Evolutionary conservation across 2,113 vertebrate species (phyloP).

Genomic region (Australoheros scitulus): DNA sequence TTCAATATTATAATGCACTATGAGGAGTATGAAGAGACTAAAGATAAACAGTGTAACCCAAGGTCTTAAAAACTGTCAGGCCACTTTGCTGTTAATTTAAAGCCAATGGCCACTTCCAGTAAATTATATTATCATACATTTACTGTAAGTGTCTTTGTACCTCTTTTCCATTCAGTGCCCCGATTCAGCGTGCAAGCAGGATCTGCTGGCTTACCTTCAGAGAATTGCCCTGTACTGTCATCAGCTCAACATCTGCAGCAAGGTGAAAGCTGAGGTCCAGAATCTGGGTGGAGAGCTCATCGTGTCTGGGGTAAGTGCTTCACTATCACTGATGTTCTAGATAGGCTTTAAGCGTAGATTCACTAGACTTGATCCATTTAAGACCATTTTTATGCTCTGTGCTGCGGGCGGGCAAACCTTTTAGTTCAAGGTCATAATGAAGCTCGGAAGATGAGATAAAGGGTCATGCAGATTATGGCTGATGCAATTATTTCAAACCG

Average conservation of each 20-base stretch:
- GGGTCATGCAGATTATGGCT: constrained; percentile 42
- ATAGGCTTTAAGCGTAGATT: neutral
- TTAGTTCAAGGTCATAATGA: constrained; percentile 40
- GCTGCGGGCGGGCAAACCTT: constrained; percentile 17
- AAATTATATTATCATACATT: neutral
- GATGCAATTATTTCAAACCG: constrained; percentile 40
- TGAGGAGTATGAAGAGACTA: neutral
- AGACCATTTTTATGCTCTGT: constrained; percentile 15
- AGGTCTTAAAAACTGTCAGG: neutral
- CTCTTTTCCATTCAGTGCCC: constrained; percentile 85
- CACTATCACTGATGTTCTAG: neutral
- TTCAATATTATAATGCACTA: neutral
- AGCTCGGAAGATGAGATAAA: constrained; percentile 28
- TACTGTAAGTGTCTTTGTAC: neutral
- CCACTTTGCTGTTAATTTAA: neutral
- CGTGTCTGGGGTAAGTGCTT: constrained; percentile 90
- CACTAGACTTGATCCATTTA: constrained; percentile 6
- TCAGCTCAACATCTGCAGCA: constrained; percentile 99
- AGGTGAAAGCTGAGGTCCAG: constrained; percentile 98
- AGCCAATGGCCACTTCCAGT: neutral
- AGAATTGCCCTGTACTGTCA: constrained; percentile 98
- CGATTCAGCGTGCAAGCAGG: constrained; percentile 95
- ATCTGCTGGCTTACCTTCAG: constrained; percentile 96
- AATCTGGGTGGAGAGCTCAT: constrained; percentile 98
- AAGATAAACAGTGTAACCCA: neutral